Evolutionary conservation across 1,140 invertebrate genomes (phyloP).

Genomic region (Mercenaria mercenaria): DNA sequence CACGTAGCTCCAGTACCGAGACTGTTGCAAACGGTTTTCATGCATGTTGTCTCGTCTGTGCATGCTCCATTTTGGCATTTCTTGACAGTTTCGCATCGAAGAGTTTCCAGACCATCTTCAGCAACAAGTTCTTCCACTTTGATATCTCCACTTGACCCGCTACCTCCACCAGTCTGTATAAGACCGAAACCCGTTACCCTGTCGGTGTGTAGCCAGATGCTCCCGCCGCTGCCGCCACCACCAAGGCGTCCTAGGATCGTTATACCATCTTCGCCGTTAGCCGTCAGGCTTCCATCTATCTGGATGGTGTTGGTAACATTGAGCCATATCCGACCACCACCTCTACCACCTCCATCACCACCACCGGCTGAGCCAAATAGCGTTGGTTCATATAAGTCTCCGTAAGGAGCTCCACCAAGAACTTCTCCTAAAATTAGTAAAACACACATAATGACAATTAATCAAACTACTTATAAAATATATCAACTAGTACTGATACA

Average conservation of each 20-base stretch:
- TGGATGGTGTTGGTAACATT: constrained; percentile 79
- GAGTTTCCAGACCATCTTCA: constrained; percentile 44
- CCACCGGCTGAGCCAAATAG: constrained; percentile 80
- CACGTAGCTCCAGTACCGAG: constrained; percentile 12
- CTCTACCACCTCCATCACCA: constrained; percentile 72
- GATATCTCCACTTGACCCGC: constrained; percentile 58
- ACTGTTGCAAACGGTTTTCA: constrained; percentile 15
- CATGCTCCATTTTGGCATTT: constrained; percentile 52
- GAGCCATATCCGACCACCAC: constrained; percentile 80
- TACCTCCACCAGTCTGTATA: constrained; percentile 73
- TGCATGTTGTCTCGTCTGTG: constrained; percentile 32
- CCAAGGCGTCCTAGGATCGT: constrained; percentile 43
- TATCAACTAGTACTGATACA: too few relatives aligned
- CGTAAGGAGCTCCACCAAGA: constrained; percentile 73
- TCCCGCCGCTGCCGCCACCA: constrained; percentile 80
- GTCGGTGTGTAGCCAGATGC: constrained; percentile 78
- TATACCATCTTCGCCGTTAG: constrained; percentile 73
- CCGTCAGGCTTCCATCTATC: constrained; percentile 76
- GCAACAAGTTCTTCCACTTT: constrained; percentile 37
- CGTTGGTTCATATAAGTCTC: constrained; percentile 77
- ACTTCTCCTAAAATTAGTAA: constrained; percentile 66
- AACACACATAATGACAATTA: too few relatives aligned
- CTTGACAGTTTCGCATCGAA: constrained; percentile 27
- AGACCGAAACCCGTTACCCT: constrained; percentile 74
- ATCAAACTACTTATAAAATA: too few relatives aligned